Evolutionary conservation across 2,113 vertebrate species (phyloP).

Genomic region (Mionectes macconnelli): DNA sequence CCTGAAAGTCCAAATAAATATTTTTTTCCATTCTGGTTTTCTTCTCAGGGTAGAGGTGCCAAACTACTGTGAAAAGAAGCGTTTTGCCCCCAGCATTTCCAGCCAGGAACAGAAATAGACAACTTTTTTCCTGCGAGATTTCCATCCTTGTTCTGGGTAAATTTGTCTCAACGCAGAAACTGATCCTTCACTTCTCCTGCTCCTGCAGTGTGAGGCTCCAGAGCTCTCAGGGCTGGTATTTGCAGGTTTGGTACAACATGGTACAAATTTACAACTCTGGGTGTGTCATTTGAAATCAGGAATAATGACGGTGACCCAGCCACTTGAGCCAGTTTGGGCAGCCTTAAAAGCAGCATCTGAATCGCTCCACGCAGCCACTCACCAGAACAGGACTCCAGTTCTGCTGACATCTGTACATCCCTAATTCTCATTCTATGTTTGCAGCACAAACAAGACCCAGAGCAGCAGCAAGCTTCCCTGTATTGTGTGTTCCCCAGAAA

Average conservation of each 20-base stretch:
- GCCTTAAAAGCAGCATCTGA: background rate
- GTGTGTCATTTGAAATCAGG: background rate
- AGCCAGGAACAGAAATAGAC: background rate
- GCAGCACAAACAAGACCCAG: background rate
- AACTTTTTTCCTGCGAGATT: background rate
- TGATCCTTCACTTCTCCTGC: background rate
- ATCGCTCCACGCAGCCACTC: accelerated
- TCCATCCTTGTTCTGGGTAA: background rate
- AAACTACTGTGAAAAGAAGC: background rate
- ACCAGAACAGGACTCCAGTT: background rate
- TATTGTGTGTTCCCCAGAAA: accelerated
- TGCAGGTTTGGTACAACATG: background rate
- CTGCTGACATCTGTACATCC: background rate
- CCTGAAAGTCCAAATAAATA: background rate
- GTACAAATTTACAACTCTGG: background rate
- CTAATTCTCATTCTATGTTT: background rate
- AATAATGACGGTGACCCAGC: background rate
- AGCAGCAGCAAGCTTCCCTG: background rate
- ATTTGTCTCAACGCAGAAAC: background rate
- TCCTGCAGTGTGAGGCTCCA: background rate
- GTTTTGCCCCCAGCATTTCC: background rate
- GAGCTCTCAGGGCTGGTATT: background rate
- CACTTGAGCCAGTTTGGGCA: background rate
- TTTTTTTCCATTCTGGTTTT: background rate
- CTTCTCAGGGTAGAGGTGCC: background rate